Evolutionary conservation across 2,113 vertebrate genomes (phyloP), one percentile per base, ranked within the genome.

Genomic region (Tiliqua scincoides): DNA sequence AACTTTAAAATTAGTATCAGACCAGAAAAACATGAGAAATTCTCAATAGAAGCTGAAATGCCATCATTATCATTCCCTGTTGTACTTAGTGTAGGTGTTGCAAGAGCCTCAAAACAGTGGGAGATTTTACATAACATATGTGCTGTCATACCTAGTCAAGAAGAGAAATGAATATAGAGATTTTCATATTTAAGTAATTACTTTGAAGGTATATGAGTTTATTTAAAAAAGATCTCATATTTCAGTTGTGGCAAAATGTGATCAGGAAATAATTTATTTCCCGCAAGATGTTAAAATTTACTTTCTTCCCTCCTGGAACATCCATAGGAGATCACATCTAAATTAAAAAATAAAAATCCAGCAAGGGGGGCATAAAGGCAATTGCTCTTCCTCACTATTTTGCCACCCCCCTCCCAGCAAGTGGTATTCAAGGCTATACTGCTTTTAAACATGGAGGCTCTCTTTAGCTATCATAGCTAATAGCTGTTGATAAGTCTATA

Each of bases 111-210:
- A 91, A 61, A 73, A 9, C 74, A 80, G 76, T 86, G 83, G 54
- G 17, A 86, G 40, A 80, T 93, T 91, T 89, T 86, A 82, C 82
- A 54, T 74, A 89, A 20, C 52, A 37, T 63, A 90, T 90, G 90
- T 89, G 80, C 82, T 84, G 76, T 71, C 70, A 71, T 68, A 61
- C 43, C 74, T 85, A 87, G 86, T 89, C 86, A 61, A 84, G 84
- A 80, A 57, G 43, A 75, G 61, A 48, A 89, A 91, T 79, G 88
- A 32, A 32, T 82, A 67, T 86, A 83, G 87, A 75, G 62, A 85
- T 91, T 76, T 43, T 88, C 81, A 82, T 61, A 79, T 59, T 17
- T 93, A 91, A 89, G 74, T 85, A 73, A 80, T 88, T 81, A 65
- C 77, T 80, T 79, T 65, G 61, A 80, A 79, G 80, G 35, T 80